Conservation (phyloP, 2,113 vertebrate species). For the Syngnathoides biaculeatus region DNA sequence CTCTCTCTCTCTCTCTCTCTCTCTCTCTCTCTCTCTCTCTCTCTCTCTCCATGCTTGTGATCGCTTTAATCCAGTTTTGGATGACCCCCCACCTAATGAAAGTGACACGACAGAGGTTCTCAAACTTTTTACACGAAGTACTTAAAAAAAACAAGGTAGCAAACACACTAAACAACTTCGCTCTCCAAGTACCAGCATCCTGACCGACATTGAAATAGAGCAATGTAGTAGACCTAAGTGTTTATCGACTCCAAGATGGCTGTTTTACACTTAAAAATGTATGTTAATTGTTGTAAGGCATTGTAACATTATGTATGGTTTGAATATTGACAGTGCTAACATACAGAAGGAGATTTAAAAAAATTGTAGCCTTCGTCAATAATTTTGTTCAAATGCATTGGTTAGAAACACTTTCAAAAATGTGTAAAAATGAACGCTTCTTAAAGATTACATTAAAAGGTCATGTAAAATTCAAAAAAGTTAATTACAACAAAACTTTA, state of each 20-base stretch:
- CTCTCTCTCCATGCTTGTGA: background rate
- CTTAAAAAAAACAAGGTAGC: too few species aligned
- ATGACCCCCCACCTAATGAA: background rate
- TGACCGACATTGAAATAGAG: background rate
- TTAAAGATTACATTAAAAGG: too few species aligned
- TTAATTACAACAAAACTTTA: too few species aligned
- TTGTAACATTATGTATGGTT: background rate
- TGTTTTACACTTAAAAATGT: background rate
- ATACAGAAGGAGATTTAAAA: too few species aligned
- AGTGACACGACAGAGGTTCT: background rate
- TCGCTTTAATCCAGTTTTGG: background rate
- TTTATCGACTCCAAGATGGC: background rate
- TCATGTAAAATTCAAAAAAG: too few species aligned
- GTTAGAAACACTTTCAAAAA: too few species aligned
- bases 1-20: conserved; percentile 8
- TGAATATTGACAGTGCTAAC: too few species aligned
- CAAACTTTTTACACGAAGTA: background rate
- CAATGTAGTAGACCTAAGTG: background rate
- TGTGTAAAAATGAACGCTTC: too few species aligned
- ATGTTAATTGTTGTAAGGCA: background rate
- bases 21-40: conserved; percentile 4
- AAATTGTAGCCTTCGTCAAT: too few species aligned
- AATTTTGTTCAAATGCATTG: too few species aligned
- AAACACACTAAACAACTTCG: background rate
- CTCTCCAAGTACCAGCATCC: background rate